These are phyloP conservation scores for Pseudorasbora parva DNA, from an alignment of 2,113 vertebrate species.

Conservation along the genomic window DNA sequence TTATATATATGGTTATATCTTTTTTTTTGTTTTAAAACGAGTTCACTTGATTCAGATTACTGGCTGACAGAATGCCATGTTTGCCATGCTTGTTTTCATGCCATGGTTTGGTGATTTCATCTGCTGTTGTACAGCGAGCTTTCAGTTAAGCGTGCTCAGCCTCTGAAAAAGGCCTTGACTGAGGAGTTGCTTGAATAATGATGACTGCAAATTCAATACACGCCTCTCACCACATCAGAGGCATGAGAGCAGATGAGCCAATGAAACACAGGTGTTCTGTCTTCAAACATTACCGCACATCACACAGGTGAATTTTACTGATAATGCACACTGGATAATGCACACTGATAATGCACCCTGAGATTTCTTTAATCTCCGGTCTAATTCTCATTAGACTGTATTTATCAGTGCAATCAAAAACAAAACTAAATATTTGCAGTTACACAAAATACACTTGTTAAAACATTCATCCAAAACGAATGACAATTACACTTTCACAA, in stretches of 20 bases:
- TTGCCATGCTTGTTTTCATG: slow-evolving; percentile 2
- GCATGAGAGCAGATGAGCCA: not conserved
- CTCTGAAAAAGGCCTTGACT: not conserved
- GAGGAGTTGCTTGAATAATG: slow-evolving; percentile 1
- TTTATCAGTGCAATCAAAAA: not conserved
- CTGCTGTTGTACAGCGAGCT: not conserved
- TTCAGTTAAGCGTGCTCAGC: not conserved
- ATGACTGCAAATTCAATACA: slow-evolving; percentile 9
- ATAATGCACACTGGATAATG: not conserved
- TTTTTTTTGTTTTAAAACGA: not conserved
- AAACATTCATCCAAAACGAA: too few relatives aligned
- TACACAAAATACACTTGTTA: too few relatives aligned
- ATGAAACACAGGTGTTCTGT: slow-evolving; percentile 2
- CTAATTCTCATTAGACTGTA: not conserved
- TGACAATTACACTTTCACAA: not conserved
- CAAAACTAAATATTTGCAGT: not conserved
- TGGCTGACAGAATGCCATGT: not conserved
- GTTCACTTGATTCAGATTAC: too few relatives aligned
- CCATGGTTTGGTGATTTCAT: slow-evolving; percentile 15
- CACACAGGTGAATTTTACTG: not conserved
- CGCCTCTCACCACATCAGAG: not conserved
- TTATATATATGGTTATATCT: not conserved
- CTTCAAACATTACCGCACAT: too few relatives aligned
- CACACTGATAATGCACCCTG: not conserved
- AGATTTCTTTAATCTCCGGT: not conserved